Evolutionary conservation across 2,797 vertebrate species (phyloP).

Genomic region (Gobio occitaniae): DNA sequence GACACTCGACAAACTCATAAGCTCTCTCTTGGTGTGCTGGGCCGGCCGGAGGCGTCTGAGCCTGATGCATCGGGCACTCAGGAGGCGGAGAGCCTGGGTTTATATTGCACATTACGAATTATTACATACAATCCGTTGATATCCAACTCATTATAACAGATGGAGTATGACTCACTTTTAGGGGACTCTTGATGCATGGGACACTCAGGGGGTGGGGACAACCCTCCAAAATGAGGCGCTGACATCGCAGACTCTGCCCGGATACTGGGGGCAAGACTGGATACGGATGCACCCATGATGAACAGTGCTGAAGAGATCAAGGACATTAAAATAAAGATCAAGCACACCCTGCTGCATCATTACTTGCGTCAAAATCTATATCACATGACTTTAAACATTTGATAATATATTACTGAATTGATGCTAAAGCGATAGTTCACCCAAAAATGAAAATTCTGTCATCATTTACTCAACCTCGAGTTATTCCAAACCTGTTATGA

Average conservation of each 20-base stretch:
- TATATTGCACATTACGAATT: background rate
- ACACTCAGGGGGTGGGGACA: constrained; percentile 74
- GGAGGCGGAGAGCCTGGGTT: constrained; percentile 58
- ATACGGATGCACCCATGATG: constrained; percentile 82
- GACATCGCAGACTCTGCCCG: constrained; percentile 62
- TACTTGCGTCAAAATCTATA: background rate
- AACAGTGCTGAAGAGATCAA: background rate
- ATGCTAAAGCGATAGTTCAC: background rate
- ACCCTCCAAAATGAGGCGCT: background rate
- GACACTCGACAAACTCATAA: constrained; percentile 90
- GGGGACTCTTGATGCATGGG: constrained; percentile 81
- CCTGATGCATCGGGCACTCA: constrained; percentile 77
- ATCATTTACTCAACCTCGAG: too few species aligned
- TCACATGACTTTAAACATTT: background rate
- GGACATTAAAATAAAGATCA: background rate
- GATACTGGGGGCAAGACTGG: constrained; percentile 69
- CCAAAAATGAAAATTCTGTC: too few species aligned
- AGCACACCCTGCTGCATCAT: background rate
- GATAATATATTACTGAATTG: background rate
- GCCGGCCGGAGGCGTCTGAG: constrained; percentile 60
- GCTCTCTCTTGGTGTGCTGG: constrained; percentile 91
- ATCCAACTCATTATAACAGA: background rate
- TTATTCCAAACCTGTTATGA: too few species aligned
- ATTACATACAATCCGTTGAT: background rate
- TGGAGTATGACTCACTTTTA: constrained; percentile 64